Percentiles rank a stretch among this genome's conserved stretches.
Conservation (phyloP, 2,888 invertebrate genomes). For the Ligdia adustata region DNA sequence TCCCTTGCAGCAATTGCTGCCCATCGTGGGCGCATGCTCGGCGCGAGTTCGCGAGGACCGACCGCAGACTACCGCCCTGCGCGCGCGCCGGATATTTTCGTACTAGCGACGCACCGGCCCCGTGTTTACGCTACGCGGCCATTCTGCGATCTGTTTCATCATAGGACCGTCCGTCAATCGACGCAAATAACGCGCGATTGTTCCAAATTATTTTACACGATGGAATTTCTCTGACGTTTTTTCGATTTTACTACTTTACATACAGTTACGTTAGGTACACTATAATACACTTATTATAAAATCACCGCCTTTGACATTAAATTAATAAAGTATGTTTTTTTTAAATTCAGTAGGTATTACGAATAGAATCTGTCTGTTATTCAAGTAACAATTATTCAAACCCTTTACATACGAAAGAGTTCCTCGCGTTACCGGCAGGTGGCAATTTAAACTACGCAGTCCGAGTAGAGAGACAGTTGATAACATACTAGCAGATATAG, state of each 20-base stretch:
- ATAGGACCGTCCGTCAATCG: conserved; percentile 37
- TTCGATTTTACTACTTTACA: conserved; percentile 3
- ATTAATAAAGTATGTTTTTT: conserved; percentile 3
- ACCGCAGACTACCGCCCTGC: conserved; percentile 63
- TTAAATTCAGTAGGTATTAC: background rate
- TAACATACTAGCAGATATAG: background rate
- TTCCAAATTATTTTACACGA: conserved; percentile 31
- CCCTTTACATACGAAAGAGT: conserved; percentile 19
- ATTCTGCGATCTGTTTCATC: conserved; percentile 37
- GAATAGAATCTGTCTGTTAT: conserved; percentile 1
- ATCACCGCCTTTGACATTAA: conserved; percentile 14
- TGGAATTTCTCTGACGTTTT: conserved; percentile 13
- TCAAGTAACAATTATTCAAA: conserved; percentile 26
- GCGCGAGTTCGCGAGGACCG: conserved; percentile 65
- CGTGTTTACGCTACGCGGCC: conserved; percentile 48
- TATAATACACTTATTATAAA: too few species aligned
- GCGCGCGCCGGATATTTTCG: conserved; percentile 64
- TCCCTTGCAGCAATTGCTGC: conserved; percentile 85
- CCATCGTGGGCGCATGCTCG: conserved; percentile 78
- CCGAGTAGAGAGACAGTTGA: background rate
- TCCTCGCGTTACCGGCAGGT: conserved; percentile 21
- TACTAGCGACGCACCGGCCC: conserved; percentile 64
- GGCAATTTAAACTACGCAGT: too few species aligned
- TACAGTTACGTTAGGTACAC: too few species aligned
- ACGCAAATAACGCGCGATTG: conserved; percentile 39